phyloP scores from a whole-genome alignment of 2,888 invertebrate genomes.

The Sinhomidia bicolor region DNA sequence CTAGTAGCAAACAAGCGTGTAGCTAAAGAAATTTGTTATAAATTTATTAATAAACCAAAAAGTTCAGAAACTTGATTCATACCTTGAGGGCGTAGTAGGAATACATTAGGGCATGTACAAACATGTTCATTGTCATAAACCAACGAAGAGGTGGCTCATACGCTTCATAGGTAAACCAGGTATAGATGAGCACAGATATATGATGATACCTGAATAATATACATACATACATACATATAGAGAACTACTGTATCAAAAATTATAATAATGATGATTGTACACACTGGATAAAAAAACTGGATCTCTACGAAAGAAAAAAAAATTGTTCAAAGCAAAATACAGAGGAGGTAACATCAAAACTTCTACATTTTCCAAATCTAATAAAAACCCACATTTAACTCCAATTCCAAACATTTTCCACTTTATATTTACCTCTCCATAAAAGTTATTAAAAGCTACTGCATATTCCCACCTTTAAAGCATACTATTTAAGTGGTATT shows the following conservation, averaged over 20 bases:
- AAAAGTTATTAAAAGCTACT: too few relatives aligned
- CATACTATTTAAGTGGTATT: too few relatives aligned
- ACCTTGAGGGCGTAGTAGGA: slow-evolving; percentile 79
- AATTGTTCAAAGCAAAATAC: not conserved
- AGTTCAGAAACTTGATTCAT: slow-evolving; percentile 32
- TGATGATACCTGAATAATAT: slow-evolving; percentile 82
- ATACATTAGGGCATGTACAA: slow-evolving; percentile 79
- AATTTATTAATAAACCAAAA: not conserved
- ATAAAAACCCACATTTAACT: not conserved
- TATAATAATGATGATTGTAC: not conserved
- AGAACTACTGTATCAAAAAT: not conserved
- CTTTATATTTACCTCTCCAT: not conserved
- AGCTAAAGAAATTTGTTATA: too few relatives aligned
- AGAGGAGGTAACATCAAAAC: not conserved
- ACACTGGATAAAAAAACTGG: not conserved
- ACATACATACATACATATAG: not conserved
- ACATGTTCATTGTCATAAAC: slow-evolving; percentile 79
- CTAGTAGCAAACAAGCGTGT: too few relatives aligned
- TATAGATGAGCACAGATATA: slow-evolving; percentile 82
- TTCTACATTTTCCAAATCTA: too few relatives aligned
- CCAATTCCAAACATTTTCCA: not conserved
- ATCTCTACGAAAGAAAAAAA: not conserved
- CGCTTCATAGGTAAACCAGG: slow-evolving; percentile 81
- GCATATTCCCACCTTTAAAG: too few relatives aligned
- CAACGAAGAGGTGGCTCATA: slow-evolving; percentile 77